phyloP scores from a whole-genome alignment of 2,797 vertebrate genomes.

The Parauchenoglanis ngamensis region DNA sequence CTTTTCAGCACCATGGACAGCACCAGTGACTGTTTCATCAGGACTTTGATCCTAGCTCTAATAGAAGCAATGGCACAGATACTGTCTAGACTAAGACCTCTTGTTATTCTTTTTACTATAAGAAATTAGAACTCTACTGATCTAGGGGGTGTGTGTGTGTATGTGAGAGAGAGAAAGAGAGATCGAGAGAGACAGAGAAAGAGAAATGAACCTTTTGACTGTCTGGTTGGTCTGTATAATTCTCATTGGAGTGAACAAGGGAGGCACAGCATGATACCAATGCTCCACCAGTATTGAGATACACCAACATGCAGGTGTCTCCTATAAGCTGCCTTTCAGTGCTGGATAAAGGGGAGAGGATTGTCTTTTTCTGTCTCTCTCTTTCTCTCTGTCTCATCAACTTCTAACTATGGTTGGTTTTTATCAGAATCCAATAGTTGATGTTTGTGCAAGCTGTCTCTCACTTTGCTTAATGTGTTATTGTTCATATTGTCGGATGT shows the following conservation, averaged over 20 bases:
- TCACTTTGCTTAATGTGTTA: background rate
- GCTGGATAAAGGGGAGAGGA: background rate
- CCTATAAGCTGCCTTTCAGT: background rate
- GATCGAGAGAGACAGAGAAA: constrained; percentile 2
- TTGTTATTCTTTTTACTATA: constrained; percentile 12
- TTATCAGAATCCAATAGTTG: background rate
- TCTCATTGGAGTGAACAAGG: background rate
- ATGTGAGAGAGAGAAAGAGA: background rate
- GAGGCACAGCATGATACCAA: background rate
- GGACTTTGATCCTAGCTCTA: constrained; percentile 35
- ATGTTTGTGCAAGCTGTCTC: background rate
- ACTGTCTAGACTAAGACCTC: background rate
- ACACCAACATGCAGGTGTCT: background rate
- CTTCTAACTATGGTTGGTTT: background rate
- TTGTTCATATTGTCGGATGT: background rate
- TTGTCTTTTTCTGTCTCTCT: background rate
- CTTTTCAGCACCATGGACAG: constrained; percentile 50
- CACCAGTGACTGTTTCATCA: constrained; percentile 2
- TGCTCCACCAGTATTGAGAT: background rate
- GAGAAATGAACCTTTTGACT: background rate
- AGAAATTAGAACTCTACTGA: background rate
- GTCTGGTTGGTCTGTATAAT: background rate
- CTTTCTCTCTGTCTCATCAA: background rate
- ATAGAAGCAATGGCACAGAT: background rate
- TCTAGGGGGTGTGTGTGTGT: background rate